Percentiles rank a stretch among this genome's conserved stretches.
Evolutionary conservation across 2,888 invertebrate species (phyloP).

Genomic region (Dicranocentrus wangi): DNA sequence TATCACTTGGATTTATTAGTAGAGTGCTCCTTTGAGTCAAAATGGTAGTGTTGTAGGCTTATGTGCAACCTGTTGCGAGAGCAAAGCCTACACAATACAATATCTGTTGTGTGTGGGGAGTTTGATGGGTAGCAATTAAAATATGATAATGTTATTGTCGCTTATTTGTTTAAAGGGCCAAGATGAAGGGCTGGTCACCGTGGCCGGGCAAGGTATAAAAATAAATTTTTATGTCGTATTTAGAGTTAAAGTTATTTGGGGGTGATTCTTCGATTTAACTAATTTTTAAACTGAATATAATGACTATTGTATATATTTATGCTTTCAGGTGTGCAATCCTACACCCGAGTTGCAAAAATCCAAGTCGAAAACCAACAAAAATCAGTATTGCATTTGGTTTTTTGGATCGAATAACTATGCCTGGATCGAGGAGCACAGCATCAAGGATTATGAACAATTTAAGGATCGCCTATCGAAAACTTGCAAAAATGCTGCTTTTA

Average conservation of each 20-base stretch:
- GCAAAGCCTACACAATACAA: too few species aligned
- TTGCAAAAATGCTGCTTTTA: slow-evolving; percentile 84
- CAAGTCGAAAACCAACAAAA: slow-evolving; percentile 81
- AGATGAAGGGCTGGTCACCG: slow-evolving; percentile 97
- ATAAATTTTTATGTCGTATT: slow-evolving; percentile 21
- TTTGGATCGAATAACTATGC: slow-evolving; percentile 95
- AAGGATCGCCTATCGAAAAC: slow-evolving; percentile 86
- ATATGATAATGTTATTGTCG: not conserved
- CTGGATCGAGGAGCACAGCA: slow-evolving; percentile 89
- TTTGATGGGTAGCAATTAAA: too few species aligned
- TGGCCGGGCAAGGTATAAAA: slow-evolving; percentile 97
- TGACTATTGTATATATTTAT: too few species aligned
- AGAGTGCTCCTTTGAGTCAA: too few species aligned
- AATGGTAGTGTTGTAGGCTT: too few species aligned
- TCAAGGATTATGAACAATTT: slow-evolving; percentile 87
- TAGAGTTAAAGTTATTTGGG: not conserved
- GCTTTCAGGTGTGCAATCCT: slow-evolving; percentile 49
- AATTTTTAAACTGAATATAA: too few species aligned
- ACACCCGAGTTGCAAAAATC: slow-evolving; percentile 40
- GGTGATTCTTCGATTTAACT: not conserved
- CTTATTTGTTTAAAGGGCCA: slow-evolving; percentile 81
- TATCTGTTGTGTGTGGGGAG: too few species aligned
- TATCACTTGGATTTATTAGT: too few species aligned
- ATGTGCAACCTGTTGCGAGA: too few species aligned
- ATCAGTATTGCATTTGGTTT: slow-evolving; percentile 90